phyloP scores from a whole-genome alignment of 2,888 invertebrate species.

The Eupithecia inturbata region DNA sequence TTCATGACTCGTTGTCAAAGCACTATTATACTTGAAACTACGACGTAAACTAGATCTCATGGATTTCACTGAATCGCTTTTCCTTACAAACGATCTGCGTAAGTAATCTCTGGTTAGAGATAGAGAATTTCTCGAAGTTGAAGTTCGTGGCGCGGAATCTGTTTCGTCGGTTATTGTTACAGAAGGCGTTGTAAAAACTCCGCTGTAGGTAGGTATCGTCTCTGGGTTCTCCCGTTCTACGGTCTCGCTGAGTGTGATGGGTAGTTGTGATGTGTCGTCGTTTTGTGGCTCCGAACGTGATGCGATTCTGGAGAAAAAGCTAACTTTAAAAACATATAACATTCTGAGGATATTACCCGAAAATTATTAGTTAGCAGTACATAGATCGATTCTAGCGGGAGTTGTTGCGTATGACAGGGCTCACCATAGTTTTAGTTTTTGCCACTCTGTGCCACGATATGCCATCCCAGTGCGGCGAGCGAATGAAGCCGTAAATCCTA shows the following conservation, averaged over 20 bases:
- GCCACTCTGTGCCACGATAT: too few species aligned
- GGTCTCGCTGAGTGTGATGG: constrained; percentile 75
- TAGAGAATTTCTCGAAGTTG: constrained; percentile 65
- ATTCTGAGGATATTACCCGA: not conserved
- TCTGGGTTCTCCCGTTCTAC: constrained; percentile 63
- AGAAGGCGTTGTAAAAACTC: constrained; percentile 59
- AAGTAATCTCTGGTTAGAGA: constrained; percentile 70
- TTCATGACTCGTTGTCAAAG: constrained; percentile 81
- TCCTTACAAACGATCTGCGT: constrained; percentile 72
- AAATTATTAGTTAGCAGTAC: not conserved
- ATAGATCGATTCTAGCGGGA: not conserved
- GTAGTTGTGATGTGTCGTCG: constrained; percentile 68
- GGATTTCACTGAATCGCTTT: constrained; percentile 75
- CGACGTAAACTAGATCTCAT: constrained; percentile 74
- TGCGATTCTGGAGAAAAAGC: constrained; percentile 62
- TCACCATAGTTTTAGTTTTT: too few species aligned
- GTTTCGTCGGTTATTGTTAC: constrained; percentile 70
- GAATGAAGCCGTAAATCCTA: too few species aligned
- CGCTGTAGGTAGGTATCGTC: constrained; percentile 60
- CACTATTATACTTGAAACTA: constrained; percentile 75
- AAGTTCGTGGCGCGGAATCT: constrained; percentile 55
- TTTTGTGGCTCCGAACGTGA: constrained; percentile 60
- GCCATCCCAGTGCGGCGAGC: too few species aligned
- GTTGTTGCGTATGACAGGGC: not conserved
- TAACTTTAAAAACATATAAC: not conserved